A percentile compares a stretch with the other conserved stretches of the same genome.
Evolutionary conservation across 2,797 vertebrate genomes (phyloP).

Genomic region (Craterocephalus amniculus): DNA sequence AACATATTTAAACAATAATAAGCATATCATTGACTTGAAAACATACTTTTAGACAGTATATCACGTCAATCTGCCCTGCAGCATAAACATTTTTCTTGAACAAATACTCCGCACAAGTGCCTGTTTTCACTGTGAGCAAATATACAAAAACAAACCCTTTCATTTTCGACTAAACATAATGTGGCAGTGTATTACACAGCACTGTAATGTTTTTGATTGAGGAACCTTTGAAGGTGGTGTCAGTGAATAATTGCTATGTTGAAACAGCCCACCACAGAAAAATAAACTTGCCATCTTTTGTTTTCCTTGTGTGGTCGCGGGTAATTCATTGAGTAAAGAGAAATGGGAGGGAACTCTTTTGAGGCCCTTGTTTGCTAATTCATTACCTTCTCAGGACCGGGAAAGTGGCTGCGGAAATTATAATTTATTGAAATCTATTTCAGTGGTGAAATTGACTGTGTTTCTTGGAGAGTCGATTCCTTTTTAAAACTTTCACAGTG

Average conservation of each 20-base stretch:
- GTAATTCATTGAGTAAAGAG: slow-evolving; percentile 80
- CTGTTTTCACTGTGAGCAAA: slow-evolving; percentile 36
- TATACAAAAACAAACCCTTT: slow-evolving; percentile 35
- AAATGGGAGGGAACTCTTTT: slow-evolving; percentile 69
- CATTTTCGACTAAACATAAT: slow-evolving; percentile 48
- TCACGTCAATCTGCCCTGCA: slow-evolving; percentile 20
- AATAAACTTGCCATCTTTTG: slow-evolving; percentile 80
- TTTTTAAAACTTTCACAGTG: slow-evolving; percentile 46
- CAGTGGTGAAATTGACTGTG: slow-evolving; percentile 72
- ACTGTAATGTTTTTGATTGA: slow-evolving; percentile 67
- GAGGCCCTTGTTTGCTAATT: slow-evolving; percentile 81
- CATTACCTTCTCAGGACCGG: slow-evolving; percentile 67
- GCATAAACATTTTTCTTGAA: slow-evolving; percentile 12
- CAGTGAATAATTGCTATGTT: slow-evolving; percentile 77
- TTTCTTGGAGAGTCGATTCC: slow-evolving; percentile 62
- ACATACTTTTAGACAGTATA: slow-evolving; percentile 20
- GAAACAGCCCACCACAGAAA: slow-evolving; percentile 79
- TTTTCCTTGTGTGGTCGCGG: slow-evolving; percentile 79
- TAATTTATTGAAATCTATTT: slow-evolving; percentile 82
- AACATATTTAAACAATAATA: slow-evolving; percentile 18
- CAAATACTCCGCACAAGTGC: slow-evolving; percentile 25
- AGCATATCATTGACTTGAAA: slow-evolving; percentile 23
- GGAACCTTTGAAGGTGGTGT: slow-evolving; percentile 73
- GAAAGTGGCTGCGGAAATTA: slow-evolving; percentile 80
- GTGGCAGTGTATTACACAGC: slow-evolving; percentile 48